Evolutionary conservation across 2,888 invertebrate genomes (phyloP).

Genomic region (Periphyllus acericola): DNA sequence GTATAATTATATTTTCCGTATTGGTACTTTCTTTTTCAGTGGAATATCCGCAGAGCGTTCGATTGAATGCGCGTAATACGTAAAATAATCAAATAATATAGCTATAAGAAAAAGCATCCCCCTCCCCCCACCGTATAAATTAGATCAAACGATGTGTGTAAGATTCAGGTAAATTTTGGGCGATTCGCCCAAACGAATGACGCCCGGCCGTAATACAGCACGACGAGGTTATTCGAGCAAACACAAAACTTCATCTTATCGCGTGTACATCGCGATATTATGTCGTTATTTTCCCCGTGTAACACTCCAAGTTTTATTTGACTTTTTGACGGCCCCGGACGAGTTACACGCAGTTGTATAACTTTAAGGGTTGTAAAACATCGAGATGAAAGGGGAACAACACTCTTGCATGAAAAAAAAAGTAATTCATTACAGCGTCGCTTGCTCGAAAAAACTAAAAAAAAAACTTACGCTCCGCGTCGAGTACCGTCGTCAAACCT

Average conservation of each 20-base stretch:
- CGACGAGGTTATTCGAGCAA: neutral
- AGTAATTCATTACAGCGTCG: neutral
- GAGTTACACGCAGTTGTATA: neutral
- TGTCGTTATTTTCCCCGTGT: neutral
- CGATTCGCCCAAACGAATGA: no score
- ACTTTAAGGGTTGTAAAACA: slow-evolving; percentile 2
- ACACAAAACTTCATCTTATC: neutral
- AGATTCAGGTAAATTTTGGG: no score
- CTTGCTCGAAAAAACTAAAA: neutral
- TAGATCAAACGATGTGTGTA: no score
- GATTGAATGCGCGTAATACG: no score
- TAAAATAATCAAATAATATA: no score
- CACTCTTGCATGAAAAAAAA: neutral
- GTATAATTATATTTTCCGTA: no score
- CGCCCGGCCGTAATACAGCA: no score
- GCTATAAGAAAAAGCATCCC: no score
- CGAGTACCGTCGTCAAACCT: neutral
- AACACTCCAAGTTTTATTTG: neutral
- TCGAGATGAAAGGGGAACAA: neutral
- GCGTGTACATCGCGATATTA: neutral
- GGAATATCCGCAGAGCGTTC: no score
- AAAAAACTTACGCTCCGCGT: neutral
- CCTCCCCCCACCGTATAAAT: no score
- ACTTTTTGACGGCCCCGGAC: neutral
- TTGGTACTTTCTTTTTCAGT: no score